Evolutionary conservation across 2,888 invertebrate genomes (phyloP).

Genomic region (Neoitamus cyanurus): DNA sequence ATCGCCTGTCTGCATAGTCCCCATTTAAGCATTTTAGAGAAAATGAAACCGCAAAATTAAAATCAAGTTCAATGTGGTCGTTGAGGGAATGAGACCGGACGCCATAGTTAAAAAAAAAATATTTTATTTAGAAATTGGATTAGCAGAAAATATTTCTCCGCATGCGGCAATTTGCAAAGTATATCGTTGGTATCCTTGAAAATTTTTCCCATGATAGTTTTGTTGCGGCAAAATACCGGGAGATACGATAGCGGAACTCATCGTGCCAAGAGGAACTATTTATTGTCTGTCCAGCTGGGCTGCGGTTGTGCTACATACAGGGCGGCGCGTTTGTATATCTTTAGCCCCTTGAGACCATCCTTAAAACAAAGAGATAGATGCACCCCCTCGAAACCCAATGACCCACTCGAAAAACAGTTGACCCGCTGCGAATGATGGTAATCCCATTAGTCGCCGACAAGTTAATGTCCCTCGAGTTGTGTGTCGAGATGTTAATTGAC

Average conservation of each 20-base stretch:
- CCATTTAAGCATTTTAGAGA: too few species aligned
- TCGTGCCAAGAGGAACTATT: background rate
- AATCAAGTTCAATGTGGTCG: background rate
- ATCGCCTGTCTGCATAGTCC: too few species aligned
- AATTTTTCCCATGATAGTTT: background rate
- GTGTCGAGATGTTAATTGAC: conserved; percentile 14
- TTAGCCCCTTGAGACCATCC: background rate
- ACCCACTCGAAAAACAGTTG: background rate
- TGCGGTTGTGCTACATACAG: background rate
- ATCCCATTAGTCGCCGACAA: background rate
- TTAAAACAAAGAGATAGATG: background rate
- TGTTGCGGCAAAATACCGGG: background rate
- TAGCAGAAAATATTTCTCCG: background rate
- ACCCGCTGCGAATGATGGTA: background rate
- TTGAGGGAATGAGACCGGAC: background rate
- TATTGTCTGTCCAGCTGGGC: background rate
- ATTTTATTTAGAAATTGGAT: background rate
- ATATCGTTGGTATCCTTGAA: background rate
- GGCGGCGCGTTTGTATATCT: background rate
- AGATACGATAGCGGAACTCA: background rate
- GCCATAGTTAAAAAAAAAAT: background rate
- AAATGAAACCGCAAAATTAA: too few species aligned
- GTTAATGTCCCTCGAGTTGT: background rate
- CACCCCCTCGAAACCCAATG: background rate
- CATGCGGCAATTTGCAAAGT: background rate